Conservation (phyloP, 1,140 invertebrate genomes). For the Pogonomyrmex californicus region DNA sequence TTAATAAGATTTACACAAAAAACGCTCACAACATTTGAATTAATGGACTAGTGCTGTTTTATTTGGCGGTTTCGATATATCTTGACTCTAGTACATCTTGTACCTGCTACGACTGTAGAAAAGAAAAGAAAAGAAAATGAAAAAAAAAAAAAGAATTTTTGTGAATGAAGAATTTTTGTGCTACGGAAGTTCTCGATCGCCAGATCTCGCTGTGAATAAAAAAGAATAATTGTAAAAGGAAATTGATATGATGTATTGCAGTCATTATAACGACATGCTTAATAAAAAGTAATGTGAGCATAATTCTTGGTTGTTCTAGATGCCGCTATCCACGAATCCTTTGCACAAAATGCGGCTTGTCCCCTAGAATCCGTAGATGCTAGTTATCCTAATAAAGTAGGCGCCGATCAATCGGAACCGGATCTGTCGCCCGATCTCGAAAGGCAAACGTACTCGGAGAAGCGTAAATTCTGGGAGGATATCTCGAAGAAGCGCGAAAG, state of each 20-base stretch:
- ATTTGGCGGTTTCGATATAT: conserved; percentile 23
- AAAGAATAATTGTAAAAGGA: conserved; percentile 71
- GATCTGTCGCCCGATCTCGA: conserved; percentile 81
- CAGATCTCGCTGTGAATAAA: conserved; percentile 58
- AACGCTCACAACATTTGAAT: background rate
- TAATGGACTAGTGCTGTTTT: conserved; percentile 3
- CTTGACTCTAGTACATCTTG: conserved; percentile 6
- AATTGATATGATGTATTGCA: conserved; percentile 66
- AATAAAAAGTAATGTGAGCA: conserved; percentile 84
- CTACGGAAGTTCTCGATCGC: conserved; percentile 64
- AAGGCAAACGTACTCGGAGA: conserved; percentile 85
- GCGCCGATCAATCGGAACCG: conserved; percentile 75
- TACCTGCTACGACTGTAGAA: conserved; percentile 23
- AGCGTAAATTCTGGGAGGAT: conserved; percentile 86
- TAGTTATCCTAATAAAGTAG: conserved; percentile 85
- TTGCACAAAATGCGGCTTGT: conserved; percentile 85
- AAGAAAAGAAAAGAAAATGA: conserved; percentile 38
- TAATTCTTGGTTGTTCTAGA: conserved; percentile 87
- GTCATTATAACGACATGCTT: conserved; percentile 59
- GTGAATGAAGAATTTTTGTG: conserved; percentile 31
- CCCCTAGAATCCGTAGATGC: conserved; percentile 86
- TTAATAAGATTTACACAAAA: conserved; percentile 1
- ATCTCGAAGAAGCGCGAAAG: conserved; percentile 84
- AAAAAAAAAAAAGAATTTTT: conserved; percentile 8
- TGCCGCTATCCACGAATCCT: conserved; percentile 84